Evolutionary conservation across 37 sponge, comb jelly and placozoan genomes (phyloP).

Genomic region (Tethya wilhelma): DNA sequence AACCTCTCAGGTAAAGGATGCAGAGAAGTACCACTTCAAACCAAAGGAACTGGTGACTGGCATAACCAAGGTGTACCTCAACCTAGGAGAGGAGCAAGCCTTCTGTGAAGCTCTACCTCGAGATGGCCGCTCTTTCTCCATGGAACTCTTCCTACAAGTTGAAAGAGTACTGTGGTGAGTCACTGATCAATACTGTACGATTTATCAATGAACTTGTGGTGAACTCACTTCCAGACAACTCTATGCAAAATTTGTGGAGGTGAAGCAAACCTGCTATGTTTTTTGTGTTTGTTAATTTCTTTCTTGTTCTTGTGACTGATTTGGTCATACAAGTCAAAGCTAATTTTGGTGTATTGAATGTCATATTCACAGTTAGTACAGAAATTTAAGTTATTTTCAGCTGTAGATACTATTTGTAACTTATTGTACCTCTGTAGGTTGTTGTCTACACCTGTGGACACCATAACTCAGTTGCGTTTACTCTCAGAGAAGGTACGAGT

Average conservation of each 20-base stretch:
- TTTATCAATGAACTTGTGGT: too few relatives aligned
- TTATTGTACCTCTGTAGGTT: too few relatives aligned
- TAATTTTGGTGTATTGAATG: too few relatives aligned
- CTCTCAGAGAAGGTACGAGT: constrained; percentile 48
- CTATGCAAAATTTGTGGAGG: neutral
- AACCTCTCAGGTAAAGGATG: constrained; percentile 88
- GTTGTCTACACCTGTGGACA: too few relatives aligned
- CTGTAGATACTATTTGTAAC: too few relatives aligned
- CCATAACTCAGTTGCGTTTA: too few relatives aligned
- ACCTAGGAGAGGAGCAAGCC: constrained; percentile 58
- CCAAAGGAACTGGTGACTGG: constrained; percentile 76
- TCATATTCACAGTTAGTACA: too few relatives aligned
- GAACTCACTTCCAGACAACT: neutral
- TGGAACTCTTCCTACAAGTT: constrained; percentile 74
- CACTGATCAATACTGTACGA: neutral
- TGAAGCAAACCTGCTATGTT: too few relatives aligned
- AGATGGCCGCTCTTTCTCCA: constrained; percentile 89
- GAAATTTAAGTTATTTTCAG: too few relatives aligned
- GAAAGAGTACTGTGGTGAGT: constrained; percentile 66
- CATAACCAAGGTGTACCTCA: constrained; percentile 80
- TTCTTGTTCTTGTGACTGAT: too few relatives aligned
- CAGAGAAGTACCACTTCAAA: constrained; percentile 76
- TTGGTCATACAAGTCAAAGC: too few relatives aligned
- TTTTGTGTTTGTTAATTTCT: too few relatives aligned
- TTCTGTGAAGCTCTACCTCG: constrained; percentile 89